Percentiles rank a stretch among this genome's conserved stretches.
Evolutionary conservation across 2,797 vertebrate species (phyloP).

Genomic region (Vultur gryphus): DNA sequence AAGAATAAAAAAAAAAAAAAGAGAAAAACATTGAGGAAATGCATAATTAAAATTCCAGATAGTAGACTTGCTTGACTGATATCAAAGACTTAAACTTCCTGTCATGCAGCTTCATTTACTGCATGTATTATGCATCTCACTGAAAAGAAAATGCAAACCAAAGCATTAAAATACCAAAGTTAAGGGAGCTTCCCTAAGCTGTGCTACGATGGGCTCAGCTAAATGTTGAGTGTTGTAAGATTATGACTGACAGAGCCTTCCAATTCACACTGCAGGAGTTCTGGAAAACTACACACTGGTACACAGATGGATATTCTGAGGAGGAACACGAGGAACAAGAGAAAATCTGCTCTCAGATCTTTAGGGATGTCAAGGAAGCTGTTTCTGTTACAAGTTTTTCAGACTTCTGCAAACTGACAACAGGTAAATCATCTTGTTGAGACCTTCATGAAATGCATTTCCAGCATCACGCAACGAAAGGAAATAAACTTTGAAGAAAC

Average conservation of each 20-base stretch:
- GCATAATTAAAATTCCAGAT: background rate
- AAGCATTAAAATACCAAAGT: background rate
- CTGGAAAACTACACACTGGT: background rate
- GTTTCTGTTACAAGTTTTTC: background rate
- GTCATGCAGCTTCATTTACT: background rate
- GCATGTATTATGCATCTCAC: background rate
- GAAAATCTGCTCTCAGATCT: background rate
- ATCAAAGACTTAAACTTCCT: background rate
- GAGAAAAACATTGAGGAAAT: background rate
- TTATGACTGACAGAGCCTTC: background rate
- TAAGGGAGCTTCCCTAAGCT: background rate
- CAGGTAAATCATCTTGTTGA: background rate
- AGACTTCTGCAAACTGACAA: background rate
- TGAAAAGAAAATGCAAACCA: slow-evolving; percentile 24
- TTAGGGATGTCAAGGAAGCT: background rate
- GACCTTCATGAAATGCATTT: background rate
- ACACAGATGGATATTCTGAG: background rate
- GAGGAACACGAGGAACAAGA: background rate
- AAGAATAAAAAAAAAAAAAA: background rate
- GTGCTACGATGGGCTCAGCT: background rate
- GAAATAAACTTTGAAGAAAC: background rate
- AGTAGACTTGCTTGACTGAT: background rate
- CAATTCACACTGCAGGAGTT: background rate
- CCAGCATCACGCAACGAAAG: background rate
- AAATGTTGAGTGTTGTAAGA: background rate